A percentile compares a stretch with the other conserved stretches of the same genome.
Evolutionary conservation across 2,888 invertebrate genomes (phyloP).

Genomic region (Antheraea yamamai): DNA sequence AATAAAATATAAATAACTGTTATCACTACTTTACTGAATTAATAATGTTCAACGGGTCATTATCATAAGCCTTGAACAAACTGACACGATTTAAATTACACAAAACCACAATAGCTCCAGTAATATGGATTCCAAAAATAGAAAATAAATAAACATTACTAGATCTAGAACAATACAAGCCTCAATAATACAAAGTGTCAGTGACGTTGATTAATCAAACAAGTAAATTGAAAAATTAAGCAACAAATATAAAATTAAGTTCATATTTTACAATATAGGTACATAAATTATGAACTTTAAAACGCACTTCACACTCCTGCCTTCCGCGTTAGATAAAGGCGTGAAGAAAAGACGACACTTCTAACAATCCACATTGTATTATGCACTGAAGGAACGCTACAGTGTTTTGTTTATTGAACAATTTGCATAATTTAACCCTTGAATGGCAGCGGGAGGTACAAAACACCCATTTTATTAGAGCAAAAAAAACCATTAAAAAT

Average conservation of each 20-base stretch:
- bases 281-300: background rate
- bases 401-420: conserved; percentile 61
- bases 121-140: background rate
- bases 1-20: too few relatives aligned
- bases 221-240: background rate
- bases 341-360: conserved; percentile 6
- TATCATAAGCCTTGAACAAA: too few relatives aligned
- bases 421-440: conserved; percentile 80
- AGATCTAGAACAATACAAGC: background rate
- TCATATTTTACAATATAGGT: background rate
- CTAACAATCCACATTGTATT: conserved; percentile 13
- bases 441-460: conserved; percentile 50
- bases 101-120: too few relatives aligned
- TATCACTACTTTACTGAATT: too few relatives aligned
- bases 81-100: background rate
- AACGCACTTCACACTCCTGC: background rate
- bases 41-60: too few relatives aligned
- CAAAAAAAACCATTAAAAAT: conserved; percentile 49
- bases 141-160: background rate
- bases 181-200: background rate
- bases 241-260: background rate
- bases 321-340: background rate
- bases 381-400: conserved; percentile 15
- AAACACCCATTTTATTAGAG: conserved; percentile 62
- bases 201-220: background rate